These are phyloP conservation scores for Siniperca obscura DNA, from an alignment of 2,797 vertebrate species.

Conservation along the genomic window DNA sequence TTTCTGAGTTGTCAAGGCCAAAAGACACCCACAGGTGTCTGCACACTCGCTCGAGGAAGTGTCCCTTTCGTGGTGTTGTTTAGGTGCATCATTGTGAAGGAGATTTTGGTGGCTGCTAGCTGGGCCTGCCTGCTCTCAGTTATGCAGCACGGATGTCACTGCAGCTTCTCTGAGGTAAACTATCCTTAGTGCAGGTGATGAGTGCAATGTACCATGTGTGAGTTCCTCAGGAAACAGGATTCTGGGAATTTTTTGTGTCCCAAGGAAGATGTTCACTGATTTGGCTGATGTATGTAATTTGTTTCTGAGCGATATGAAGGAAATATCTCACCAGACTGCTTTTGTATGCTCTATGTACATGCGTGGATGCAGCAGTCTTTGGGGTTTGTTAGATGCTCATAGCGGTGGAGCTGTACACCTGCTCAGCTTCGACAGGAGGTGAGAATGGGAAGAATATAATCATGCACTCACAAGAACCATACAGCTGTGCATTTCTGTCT, in stretches of 20 bases:
- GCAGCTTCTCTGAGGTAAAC: conserved; percentile 40
- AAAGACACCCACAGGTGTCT: conserved; percentile 68
- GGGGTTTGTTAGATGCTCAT: conserved; percentile 21
- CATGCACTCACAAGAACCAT: conserved; percentile 6
- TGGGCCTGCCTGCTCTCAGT: conserved; percentile 20
- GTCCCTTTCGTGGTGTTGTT: conserved; percentile 60
- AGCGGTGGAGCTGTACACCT: conserved; percentile 37
- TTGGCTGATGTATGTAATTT: conserved; percentile 29
- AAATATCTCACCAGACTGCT: conserved; percentile 31
- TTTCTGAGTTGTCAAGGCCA: conserved; percentile 60
- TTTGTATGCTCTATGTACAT: conserved; percentile 22
- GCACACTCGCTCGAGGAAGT: conserved; percentile 44
- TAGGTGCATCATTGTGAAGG: conserved; percentile 37
- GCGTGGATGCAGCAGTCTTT: conserved; percentile 26
- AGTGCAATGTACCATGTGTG: conserved; percentile 22
- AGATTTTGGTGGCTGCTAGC: conserved; percentile 18
- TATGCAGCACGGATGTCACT: conserved; percentile 32
- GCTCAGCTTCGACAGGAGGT: conserved; percentile 40
- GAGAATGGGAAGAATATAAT: conserved; percentile 30
- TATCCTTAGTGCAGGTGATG: conserved; percentile 44
- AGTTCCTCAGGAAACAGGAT: conserved; percentile 40
- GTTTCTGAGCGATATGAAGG: conserved; percentile 22
- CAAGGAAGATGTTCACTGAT: conserved; percentile 47
- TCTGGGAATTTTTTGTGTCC: conserved; percentile 37
- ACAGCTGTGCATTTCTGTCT: conserved; percentile 3